Evolutionary conservation across 2,888 invertebrate genomes (phyloP).

Genomic region (Metacarcinus magister): DNA sequence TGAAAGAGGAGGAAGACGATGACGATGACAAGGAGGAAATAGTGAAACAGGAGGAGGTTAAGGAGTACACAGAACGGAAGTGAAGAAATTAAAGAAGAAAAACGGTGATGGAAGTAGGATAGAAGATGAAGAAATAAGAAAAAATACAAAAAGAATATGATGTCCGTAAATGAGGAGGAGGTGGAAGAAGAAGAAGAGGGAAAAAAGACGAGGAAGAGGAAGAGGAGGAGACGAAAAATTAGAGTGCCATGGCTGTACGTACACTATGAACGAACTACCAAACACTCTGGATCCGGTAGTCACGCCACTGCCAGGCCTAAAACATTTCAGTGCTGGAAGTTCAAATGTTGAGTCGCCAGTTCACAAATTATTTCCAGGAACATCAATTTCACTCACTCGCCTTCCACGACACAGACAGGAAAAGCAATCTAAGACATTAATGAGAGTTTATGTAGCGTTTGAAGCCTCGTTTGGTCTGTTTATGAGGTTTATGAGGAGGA

Average conservation of each 20-base stretch:
- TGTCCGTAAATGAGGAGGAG: neutral
- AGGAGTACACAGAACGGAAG: too few species aligned
- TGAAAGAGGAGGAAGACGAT: neutral
- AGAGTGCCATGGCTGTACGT: too few species aligned
- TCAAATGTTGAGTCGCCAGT: neutral
- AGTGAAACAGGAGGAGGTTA: too few species aligned
- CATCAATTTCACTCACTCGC: neutral
- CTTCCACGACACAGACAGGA: neutral
- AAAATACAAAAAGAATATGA: neutral
- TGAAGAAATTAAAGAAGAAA: too few species aligned
- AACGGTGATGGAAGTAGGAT: too few species aligned
- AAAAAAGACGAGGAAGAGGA: too few species aligned
- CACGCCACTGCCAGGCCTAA: neutral
- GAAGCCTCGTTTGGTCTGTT: neutral
- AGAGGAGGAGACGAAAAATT: too few species aligned
- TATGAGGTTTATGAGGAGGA: neutral
- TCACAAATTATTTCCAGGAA: neutral
- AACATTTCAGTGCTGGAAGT: neutral
- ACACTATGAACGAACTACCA: neutral
- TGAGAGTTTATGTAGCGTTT: neutral
- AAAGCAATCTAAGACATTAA: neutral
- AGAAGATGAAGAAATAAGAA: too few species aligned
- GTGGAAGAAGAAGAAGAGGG: too few species aligned
- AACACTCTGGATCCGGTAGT: neutral
- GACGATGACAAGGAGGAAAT: too few species aligned